Percentiles rank a stretch among this genome's conserved stretches.
Conservation (phyloP, 2,888 invertebrate species). For the Mayetiola destructor region DNA sequence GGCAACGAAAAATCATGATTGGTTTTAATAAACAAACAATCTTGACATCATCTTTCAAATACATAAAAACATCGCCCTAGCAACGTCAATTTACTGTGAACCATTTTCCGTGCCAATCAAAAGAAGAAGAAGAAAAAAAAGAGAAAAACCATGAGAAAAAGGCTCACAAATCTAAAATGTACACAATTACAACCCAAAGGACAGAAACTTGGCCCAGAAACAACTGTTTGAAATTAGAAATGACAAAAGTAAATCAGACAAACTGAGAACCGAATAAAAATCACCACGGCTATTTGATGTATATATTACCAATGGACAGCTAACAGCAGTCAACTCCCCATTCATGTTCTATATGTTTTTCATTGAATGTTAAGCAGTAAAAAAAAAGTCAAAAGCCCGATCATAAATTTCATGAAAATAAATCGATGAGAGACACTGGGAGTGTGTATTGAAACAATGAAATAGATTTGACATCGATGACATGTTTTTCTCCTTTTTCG, state of each 20-base stretch:
- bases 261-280: neutral
- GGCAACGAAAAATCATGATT: too few relatives aligned
- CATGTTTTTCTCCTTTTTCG: conserved; percentile 10
- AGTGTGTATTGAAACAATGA: neutral
- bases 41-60: neutral
- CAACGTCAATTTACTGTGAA: neutral
- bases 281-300: too few relatives aligned
- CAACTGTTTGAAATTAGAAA: too few relatives aligned
- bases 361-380: too few relatives aligned
- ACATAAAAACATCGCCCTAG: neutral
- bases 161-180: neutral
- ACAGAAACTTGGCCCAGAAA: too few relatives aligned
- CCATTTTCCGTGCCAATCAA: neutral
- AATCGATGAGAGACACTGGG: neutral
- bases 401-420: conserved; percentile 4
- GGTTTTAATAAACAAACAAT: neutral
- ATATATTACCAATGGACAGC: too few relatives aligned
- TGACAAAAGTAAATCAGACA: too few relatives aligned
- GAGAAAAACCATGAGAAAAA: neutral
- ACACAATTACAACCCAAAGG: neutral
- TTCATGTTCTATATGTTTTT: too few relatives aligned
- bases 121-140: neutral
- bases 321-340: too few relatives aligned
- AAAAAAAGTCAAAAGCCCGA: conserved; percentile 4
- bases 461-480: conserved; percentile 6